phyloP scores from a whole-genome alignment of 2,888 invertebrate species.

The Torymus auratus region DNA sequence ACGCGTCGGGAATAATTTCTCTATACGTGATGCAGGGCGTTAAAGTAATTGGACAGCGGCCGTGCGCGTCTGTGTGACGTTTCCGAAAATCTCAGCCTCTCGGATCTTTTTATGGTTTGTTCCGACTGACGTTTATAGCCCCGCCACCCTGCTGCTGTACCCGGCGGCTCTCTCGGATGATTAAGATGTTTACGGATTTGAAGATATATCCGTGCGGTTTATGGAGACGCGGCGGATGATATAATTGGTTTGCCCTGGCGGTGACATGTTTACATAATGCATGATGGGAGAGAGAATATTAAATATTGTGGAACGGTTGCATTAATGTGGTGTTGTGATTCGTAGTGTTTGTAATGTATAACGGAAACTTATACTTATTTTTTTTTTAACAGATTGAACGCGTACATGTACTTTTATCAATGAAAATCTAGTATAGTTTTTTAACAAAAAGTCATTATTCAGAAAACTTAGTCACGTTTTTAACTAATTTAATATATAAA shows the following conservation, averaged over 20 bases:
- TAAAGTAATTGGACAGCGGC: constrained; percentile 55
- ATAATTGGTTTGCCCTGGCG: constrained; percentile 37
- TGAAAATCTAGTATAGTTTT: too few species aligned
- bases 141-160: not conserved
- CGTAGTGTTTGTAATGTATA: too few species aligned
- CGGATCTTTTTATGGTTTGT: constrained; percentile 52
- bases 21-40: constrained; percentile 29
- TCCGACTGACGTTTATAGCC: constrained; percentile 57
- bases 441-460: too few species aligned
- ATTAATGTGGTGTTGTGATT: too few species aligned
- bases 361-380: too few species aligned
- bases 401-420: too few species aligned
- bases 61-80: constrained; percentile 24
- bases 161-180: constrained; percentile 51
- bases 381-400: too few species aligned
- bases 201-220: constrained; percentile 34
- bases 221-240: constrained; percentile 27
- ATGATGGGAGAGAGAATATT: too few species aligned
- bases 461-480: too few species aligned
- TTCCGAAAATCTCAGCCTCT: constrained; percentile 51
- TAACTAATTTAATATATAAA: too few species aligned
- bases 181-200: constrained; percentile 58
- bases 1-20: constrained; percentile 55
- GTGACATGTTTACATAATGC: not conserved
- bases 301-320: too few species aligned